Percentiles rank a stretch among this genome's conserved stretches.
These are phyloP conservation scores for Microcebus ravelobensis DNA, from an alignment of 2,113 vertebrate species.

Conservation along the genomic window DNA sequence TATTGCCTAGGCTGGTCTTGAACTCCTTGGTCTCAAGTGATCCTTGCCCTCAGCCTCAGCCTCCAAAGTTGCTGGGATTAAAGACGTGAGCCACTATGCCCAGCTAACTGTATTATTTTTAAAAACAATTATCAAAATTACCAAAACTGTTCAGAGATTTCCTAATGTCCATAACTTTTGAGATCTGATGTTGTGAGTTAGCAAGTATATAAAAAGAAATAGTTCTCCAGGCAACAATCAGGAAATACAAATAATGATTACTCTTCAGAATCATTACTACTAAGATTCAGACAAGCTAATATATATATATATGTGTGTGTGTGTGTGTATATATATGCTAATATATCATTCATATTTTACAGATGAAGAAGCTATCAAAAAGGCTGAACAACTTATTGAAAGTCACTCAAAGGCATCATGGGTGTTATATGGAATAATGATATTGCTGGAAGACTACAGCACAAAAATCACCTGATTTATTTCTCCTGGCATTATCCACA, in stretches of 20 bases:
- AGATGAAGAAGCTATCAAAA: not conserved
- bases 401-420: not conserved
- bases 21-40: no score
- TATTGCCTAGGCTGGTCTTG: no score
- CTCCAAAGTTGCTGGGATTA: no score
- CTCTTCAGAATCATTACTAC: not conserved
- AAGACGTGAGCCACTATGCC: no score
- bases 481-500: constrained; percentile 27
- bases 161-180: not conserved
- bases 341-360: not conserved
- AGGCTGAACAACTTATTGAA: not conserved
- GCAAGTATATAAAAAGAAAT: not conserved
- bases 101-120: not conserved
- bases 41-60: no score
- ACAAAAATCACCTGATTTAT: constrained; percentile 3
- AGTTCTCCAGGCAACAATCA: not conserved
- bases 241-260: not conserved
- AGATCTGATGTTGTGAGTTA: not conserved
- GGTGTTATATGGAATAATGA: not conserved
- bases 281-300: not conserved
- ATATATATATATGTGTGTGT: no score
- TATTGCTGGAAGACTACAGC: not conserved
- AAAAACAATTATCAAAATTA: not conserved
- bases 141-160: not conserved
- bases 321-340: no score